Evolutionary conservation across 2,113 vertebrate species (phyloP).

Genomic region (Antigone vipio): DNA sequence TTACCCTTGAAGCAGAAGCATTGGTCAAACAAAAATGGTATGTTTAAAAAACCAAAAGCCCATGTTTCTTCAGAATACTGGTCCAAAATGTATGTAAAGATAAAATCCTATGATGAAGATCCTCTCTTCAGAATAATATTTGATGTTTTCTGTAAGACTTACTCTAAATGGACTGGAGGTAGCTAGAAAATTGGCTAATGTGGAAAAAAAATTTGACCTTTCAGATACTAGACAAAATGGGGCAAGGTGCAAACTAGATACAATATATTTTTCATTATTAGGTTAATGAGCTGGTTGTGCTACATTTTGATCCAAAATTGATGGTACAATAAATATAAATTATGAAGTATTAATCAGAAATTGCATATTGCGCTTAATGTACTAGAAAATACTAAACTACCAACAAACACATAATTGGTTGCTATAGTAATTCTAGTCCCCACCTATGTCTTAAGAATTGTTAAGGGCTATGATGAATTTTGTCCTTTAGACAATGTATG

Average conservation of each 20-base stretch:
- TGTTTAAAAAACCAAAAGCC: background rate
- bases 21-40: background rate
- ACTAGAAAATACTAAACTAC: background rate
- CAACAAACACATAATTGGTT: constrained; percentile 7
- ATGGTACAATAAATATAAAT: background rate
- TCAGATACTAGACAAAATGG: background rate
- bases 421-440: constrained; percentile 45
- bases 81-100: background rate
- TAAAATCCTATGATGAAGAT: background rate
- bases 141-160: background rate
- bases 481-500: background rate
- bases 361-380: background rate
- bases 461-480: background rate
- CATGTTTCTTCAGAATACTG: background rate
- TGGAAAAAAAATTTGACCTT: background rate
- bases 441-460: background rate
- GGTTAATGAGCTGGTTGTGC: background rate
- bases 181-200: background rate
- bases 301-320: background rate
- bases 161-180: background rate
- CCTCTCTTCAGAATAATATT: background rate
- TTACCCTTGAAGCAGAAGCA: background rate
- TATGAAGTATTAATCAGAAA: constrained; percentile 12
- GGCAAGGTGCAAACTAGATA: background rate
- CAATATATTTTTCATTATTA: background rate